Evolutionary conservation across 2,888 invertebrate genomes (phyloP), one percentile per base, ranked within the genome.

Genomic region (Cepaea hortensis): DNA sequence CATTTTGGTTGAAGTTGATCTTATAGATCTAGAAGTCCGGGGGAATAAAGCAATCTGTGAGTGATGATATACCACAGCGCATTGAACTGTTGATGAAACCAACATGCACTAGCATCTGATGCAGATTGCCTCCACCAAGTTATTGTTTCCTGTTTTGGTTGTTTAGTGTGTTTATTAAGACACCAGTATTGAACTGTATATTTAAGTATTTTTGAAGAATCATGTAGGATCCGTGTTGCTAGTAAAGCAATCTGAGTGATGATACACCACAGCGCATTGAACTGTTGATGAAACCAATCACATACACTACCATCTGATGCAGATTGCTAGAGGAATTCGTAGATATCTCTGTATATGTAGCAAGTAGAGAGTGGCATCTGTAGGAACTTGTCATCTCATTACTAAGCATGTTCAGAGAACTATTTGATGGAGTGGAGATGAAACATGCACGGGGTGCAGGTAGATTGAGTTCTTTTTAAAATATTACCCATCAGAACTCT

Each of bases 251-350:
- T 20, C 61, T 68, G 46, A 23, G 15, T 81, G 81, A 81, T 81
- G 81, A 81, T 46, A 81, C 3, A 65, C 81, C 81, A 81, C 81
- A 81, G 81, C 81, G 81, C 81, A 81, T 81, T 81, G 81, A 81
- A 50, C 20, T 15, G 7, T 46, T 65, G 4, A 5, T 80, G 80
- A 80, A 80, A 80, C 18, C 1, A 20, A n/a, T 6, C 6, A 77
- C 50, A 77, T 77, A 6, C 77, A 77, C 77, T 77, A 77, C 50
- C 50, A 48, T 46, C 50, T 50, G 50, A 77, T 18, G 18, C 35
- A 46, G 75, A 75, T 46, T 75, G 75, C 75, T 35, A 68, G 1
- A 20, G 4, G 35, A 35, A 35, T 68, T 0, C 6, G 55, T 55
- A 55, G 55, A 55, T 55, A 55, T 55, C 6, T 55, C 11, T 35